Percentiles rank a stretch among this genome's conserved stretches.
phyloP scores from a whole-genome alignment of 2,888 invertebrate species.

The Leucoma salicis region DNA sequence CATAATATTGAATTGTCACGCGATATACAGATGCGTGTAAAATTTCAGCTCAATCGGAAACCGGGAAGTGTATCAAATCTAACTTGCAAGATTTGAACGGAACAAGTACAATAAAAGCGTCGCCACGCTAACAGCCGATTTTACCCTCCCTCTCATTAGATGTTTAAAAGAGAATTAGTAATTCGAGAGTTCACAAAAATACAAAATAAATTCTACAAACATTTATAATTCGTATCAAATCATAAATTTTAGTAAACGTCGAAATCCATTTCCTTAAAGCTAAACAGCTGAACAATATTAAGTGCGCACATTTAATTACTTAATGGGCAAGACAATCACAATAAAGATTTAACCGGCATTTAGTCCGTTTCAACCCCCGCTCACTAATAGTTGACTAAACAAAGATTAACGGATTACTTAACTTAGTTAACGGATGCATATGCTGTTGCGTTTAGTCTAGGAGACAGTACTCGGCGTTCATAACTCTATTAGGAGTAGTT shows the following conservation, averaged over 20 bases:
- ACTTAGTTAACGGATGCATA: constrained; percentile 41
- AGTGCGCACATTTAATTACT: constrained; percentile 19
- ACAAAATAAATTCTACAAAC: not conserved
- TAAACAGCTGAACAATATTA: not conserved
- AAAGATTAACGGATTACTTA: constrained; percentile 48
- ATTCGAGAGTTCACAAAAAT: no score
- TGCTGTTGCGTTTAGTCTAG: constrained; percentile 23
- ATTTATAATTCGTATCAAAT: not conserved
- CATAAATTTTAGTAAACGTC: not conserved
- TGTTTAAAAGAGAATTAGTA: no score
- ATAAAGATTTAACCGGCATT: constrained; percentile 31
- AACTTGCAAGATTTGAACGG: no score
- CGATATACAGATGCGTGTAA: no score
- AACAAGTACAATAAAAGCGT: no score
- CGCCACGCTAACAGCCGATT: no score
- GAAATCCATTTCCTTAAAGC: not conserved
- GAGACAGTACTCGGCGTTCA: constrained; percentile 10
- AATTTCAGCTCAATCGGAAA: no score
- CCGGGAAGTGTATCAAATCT: no score
- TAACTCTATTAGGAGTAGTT: not conserved
- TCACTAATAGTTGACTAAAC: constrained; percentile 49
- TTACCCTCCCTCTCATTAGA: no score
- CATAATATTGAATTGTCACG: no score
- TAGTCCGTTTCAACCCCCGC: constrained; percentile 27
- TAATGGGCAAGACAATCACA: constrained; percentile 24